Evolutionary conservation across 2,797 vertebrate species (phyloP).

Genomic region (Leptatherina wallacei): DNA sequence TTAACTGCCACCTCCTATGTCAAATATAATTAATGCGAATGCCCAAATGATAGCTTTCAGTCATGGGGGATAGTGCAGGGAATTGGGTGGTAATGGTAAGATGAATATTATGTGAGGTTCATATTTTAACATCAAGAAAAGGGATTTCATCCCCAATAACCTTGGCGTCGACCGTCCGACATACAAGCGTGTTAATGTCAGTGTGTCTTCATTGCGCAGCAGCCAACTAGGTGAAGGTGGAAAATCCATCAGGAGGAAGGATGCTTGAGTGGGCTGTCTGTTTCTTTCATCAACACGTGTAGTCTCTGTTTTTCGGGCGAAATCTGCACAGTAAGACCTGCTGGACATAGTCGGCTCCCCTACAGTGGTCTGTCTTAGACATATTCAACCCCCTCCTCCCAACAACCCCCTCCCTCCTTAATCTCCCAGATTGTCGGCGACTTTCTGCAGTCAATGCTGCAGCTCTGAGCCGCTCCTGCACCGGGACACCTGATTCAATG

Average conservation of each 20-base stretch:
- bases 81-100: too few species aligned
- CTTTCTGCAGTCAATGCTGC: constrained; percentile 82
- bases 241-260: constrained; percentile 31
- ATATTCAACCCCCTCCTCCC: constrained; percentile 9
- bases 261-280: constrained; percentile 42
- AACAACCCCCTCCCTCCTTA: constrained; percentile 51
- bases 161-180: constrained; percentile 48
- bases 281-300: constrained; percentile 30
- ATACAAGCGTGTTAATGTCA: constrained; percentile 19
- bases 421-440: constrained; percentile 78
- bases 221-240: constrained; percentile 60
- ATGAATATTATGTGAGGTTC: not conserved
- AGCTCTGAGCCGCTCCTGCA: constrained; percentile 73
- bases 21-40: not conserved
- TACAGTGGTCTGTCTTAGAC: constrained; percentile 55
- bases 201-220: constrained; percentile 60
- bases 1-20: not conserved
- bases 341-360: constrained; percentile 46
- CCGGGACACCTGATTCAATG: constrained; percentile 78
- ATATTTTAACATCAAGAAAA: not conserved
- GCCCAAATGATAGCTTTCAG: not conserved
- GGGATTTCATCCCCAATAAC: constrained; percentile 27
- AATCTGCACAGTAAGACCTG: constrained; percentile 33
- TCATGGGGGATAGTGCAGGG: too few species aligned
- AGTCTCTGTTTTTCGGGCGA: constrained; percentile 5